phyloP scores from a whole-genome alignment of 2,797 vertebrate genomes.

The Chelon auratus region DNA sequence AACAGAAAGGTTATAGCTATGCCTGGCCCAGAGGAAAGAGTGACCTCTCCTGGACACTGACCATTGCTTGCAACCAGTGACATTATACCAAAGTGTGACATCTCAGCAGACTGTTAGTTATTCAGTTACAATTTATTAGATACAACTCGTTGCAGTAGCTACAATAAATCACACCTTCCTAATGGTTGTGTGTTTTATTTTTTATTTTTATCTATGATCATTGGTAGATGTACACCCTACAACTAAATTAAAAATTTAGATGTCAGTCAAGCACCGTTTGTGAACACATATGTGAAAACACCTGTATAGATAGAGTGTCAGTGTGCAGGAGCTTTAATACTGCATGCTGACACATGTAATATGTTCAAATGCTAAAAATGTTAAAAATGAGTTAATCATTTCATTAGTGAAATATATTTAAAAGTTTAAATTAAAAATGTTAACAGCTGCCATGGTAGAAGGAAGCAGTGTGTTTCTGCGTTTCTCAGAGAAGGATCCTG shows the following conservation, averaged over 20 bases:
- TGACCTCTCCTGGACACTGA: constrained; percentile 67
- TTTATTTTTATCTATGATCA: background rate
- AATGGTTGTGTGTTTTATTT: no score
- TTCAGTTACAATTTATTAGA: background rate
- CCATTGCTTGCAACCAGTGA: background rate
- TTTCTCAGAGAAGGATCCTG: background rate
- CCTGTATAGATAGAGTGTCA: background rate
- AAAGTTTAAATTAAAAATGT: background rate
- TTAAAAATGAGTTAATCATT: no score
- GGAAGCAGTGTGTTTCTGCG: background rate
- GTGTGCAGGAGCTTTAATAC: background rate
- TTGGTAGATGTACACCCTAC: background rate
- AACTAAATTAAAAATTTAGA: background rate
- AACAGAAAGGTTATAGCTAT: background rate
- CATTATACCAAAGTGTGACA: no score
- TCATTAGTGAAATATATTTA: background rate
- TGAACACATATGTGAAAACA: background rate
- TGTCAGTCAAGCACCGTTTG: background rate
- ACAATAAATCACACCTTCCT: background rate
- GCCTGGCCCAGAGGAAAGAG: constrained; percentile 27
- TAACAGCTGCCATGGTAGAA: no score
- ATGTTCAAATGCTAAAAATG: no score
- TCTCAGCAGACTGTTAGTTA: background rate
- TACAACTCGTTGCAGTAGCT: background rate
- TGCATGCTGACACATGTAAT: background rate